Evolutionary conservation across 2,113 vertebrate species (phyloP).

Genomic region (Corydoras maculifer): DNA sequence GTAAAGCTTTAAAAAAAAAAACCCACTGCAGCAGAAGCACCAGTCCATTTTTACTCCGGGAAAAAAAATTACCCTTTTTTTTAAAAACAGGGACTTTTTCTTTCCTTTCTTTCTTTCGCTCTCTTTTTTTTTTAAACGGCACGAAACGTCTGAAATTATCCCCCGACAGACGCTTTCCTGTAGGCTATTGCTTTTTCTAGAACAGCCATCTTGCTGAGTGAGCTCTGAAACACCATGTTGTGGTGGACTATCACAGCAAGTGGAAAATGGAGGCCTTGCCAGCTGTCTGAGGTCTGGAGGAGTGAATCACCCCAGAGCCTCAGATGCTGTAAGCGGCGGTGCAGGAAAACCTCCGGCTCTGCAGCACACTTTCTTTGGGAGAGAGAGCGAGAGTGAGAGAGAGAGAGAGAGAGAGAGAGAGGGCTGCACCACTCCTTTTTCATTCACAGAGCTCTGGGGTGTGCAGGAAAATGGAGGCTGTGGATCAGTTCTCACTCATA

Average conservation of each 20-base stretch:
- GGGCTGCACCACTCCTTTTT: constrained; percentile 33
- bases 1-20: too few species aligned
- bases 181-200: constrained; percentile 4
- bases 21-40: too few species aligned
- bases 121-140: not conserved
- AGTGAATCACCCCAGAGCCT: constrained; percentile 39
- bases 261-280: constrained; percentile 39
- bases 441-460: constrained; percentile 46
- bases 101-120: too few species aligned
- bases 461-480: constrained; percentile 37
- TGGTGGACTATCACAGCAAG: constrained; percentile 28
- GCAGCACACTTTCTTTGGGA: constrained; percentile 18
- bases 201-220: constrained; percentile 31
- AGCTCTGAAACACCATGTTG: constrained; percentile 36
- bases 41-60: too few species aligned
- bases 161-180: constrained; percentile 16
- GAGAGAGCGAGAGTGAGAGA: not conserved
- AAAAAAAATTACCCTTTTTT: too few species aligned
- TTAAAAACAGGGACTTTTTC: too few species aligned
- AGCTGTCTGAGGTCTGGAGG: constrained; percentile 35
- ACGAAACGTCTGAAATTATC: not conserved
- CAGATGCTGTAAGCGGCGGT: constrained; percentile 13
- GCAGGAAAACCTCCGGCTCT: constrained; percentile 31
- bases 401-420: not conserved
- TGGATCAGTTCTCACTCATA: constrained; percentile 52